Percentiles rank a stretch among this genome's conserved stretches.
These are phyloP conservation scores for Trichopoda pennipes DNA, from an alignment of 2,888 invertebrate species.

Conservation along the genomic window DNA sequence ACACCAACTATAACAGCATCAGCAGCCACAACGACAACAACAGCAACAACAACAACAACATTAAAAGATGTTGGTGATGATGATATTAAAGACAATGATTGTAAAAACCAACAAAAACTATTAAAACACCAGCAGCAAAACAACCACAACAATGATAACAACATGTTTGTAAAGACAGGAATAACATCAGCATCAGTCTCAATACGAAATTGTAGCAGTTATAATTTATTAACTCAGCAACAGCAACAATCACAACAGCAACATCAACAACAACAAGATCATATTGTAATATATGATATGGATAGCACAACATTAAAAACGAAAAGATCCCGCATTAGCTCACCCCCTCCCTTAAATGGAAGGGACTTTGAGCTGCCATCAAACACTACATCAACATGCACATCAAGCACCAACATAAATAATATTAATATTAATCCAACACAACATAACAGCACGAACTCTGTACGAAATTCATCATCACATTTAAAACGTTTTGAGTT, in stretches of 20 bases:
- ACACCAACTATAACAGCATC: too few species aligned
- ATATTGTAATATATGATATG: constrained; percentile 59
- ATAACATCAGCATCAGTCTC: constrained; percentile 39
- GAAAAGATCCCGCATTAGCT: constrained; percentile 71
- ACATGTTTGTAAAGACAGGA: constrained; percentile 60
- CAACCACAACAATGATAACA: constrained; percentile 61
- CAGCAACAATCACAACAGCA: constrained; percentile 56
- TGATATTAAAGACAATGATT: constrained; percentile 31
- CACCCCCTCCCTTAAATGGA: constrained; percentile 84
- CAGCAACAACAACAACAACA: constrained; percentile 73
- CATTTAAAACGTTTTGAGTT: constrained; percentile 86
- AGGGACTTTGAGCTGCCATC: constrained; percentile 85
- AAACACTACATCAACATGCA: constrained; percentile 58
- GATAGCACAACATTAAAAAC: constrained; percentile 64
- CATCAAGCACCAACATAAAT: constrained; percentile 58
- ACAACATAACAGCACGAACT: constrained; percentile 69
- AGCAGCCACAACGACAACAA: neutral
- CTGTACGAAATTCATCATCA: constrained; percentile 55
- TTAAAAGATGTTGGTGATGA: constrained; percentile 67
- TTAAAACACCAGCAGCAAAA: constrained; percentile 55
- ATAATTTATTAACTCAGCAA: constrained; percentile 53
- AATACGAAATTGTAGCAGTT: constrained; percentile 35
- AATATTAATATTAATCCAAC: constrained; percentile 50
- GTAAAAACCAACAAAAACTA: constrained; percentile 39
- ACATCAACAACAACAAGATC: constrained; percentile 60